These are phyloP conservation scores for Calyptomena viridis DNA, from an alignment of 2,113 vertebrate genomes.

Conservation along the genomic window DNA sequence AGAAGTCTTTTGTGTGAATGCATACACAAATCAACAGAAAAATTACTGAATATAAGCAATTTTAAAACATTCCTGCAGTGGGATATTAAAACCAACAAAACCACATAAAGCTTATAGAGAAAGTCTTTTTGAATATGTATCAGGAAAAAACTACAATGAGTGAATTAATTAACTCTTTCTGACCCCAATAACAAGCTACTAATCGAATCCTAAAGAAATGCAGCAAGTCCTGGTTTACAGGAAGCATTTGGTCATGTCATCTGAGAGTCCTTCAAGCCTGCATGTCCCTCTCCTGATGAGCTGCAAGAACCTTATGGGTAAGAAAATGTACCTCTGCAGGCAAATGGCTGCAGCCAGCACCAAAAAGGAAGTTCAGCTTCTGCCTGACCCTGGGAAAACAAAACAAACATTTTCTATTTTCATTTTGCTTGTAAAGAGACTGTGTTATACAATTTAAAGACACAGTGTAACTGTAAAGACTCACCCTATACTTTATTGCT, in stretches of 20 bases:
- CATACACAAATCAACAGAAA: not conserved
- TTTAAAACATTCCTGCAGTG: not conserved
- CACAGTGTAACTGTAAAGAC: not conserved
- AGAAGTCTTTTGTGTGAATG: not conserved
- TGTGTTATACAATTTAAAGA: not conserved
- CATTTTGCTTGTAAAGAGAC: not conserved
- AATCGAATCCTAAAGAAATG: not conserved
- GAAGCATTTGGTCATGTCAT: not conserved
- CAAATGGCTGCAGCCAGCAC: not conserved
- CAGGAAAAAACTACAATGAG: not conserved
- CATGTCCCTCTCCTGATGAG: not conserved
- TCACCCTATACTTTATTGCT: not conserved
- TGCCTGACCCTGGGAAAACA: not conserved
- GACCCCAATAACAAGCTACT: not conserved
- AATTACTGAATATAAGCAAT: not conserved
- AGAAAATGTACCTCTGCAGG: not conserved
- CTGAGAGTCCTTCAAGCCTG: not conserved
- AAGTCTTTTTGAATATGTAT: not conserved
- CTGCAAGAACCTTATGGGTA: not conserved
- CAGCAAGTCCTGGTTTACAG: not conserved
- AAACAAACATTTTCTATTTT: not conserved
- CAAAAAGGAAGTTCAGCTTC: not conserved
- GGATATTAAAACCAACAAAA: not conserved
- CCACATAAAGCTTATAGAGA: not conserved
- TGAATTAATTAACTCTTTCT: not conserved